Evolutionary conservation across 2,888 invertebrate species (phyloP).

Genomic region (Habrosyne pyritoides): DNA sequence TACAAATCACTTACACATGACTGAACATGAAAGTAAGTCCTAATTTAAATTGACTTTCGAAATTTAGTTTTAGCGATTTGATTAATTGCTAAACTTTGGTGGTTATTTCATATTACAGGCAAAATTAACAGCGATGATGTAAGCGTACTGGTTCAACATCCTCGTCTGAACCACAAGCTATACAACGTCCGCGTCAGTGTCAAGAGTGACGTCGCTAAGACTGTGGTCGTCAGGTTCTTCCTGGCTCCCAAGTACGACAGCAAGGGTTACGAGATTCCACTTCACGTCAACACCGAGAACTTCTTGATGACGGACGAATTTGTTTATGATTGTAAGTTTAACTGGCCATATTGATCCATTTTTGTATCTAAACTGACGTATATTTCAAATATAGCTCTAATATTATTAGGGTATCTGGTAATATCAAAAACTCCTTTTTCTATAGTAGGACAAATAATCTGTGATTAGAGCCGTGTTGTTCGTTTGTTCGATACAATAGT

Average conservation of each 20-base stretch:
- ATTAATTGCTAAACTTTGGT: constrained; percentile 1
- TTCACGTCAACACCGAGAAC: constrained; percentile 81
- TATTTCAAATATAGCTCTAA: no score
- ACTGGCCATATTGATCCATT: background rate
- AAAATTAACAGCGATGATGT: constrained; percentile 54
- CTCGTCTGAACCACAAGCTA: constrained; percentile 88
- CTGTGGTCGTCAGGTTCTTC: constrained; percentile 85
- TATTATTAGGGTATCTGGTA: no score
- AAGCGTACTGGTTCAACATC: constrained; percentile 84
- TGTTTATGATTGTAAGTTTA: constrained; percentile 73
- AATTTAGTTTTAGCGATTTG: background rate
- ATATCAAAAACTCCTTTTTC: no score
- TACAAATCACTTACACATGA: constrained; percentile 77
- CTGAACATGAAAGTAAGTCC: constrained; percentile 67
- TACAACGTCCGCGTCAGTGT: constrained; percentile 86
- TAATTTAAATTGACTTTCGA: background rate
- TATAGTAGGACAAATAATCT: no score
- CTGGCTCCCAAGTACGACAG: constrained; percentile 88
- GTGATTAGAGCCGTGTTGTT: no score
- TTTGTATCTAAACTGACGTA: background rate
- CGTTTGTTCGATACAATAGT: no score
- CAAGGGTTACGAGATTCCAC: constrained; percentile 75
- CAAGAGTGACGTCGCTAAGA: constrained; percentile 79
- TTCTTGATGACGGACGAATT: constrained; percentile 85
- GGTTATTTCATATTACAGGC: constrained; percentile 38